Evolutionary conservation across 2,113 vertebrate genomes (phyloP), one percentile per base, ranked within the genome.

Genomic region (Hemicordylus capensis): DNA sequence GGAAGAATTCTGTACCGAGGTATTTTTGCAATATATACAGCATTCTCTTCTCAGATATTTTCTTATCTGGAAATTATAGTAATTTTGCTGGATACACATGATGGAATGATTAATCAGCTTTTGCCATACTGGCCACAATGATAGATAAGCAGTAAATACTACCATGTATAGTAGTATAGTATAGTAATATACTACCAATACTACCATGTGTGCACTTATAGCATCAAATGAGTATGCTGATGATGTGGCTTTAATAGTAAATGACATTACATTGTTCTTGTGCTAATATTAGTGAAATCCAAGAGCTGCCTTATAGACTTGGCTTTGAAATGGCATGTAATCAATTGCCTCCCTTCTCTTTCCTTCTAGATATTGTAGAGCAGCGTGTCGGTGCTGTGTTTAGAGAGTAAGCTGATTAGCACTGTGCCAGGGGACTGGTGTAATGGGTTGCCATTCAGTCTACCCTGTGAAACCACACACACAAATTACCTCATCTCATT

Each of bases 401-500:
- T 76, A 84, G 28, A 59, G 39, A 86, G 83, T 90, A 87, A 93
- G 94, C 85, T 10, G 92, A 93, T 95, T 93, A 93, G 91, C 77
- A 24, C 69, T 84, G 48, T 90, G 89, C 95, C 95, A 92, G 84
- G 95, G 94, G 93, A 94, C 90, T 89, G 67, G 54, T 85, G 64
- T 96, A 95, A 95, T 95, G 95, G 95, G 89, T 90, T 94, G 1
- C 87, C 44, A 1, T 85, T 70, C 91, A 91, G 92, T 87, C 89
- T 91, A 79, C 87, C 74, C 76, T 58, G 90, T 83, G 91, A 93
- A 95, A 94, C 91, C 78, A 31, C 91, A 85, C 85, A 75, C n/a
- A 80, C 1, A 42, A 92, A 95, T 96, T 89, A 95, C 91, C 92
- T 96, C 94, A 94, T 96, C 94, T 93, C 89, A 90, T 95, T 95